These are phyloP conservation scores for Caenorhabditis tropicalis DNA, from an alignment of 1,140 invertebrate species.

Conservation along the genomic window DNA sequence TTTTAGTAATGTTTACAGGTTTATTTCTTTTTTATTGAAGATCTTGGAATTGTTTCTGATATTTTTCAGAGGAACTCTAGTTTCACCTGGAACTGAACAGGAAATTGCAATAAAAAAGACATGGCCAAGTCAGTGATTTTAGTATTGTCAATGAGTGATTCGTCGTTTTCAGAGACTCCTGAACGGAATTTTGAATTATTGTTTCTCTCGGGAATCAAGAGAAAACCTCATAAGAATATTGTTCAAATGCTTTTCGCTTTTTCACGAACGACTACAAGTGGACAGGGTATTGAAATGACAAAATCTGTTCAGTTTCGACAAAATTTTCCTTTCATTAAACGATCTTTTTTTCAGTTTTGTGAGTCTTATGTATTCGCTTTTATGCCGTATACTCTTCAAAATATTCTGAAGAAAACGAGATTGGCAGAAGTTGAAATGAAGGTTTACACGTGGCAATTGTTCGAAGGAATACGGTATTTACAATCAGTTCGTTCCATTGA, in stretches of 20 bases:
- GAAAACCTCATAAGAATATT: constrained; percentile 61
- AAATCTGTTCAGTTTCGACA: background rate
- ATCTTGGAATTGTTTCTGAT: background rate
- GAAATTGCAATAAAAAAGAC: constrained; percentile 66
- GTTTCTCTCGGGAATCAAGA: constrained; percentile 53
- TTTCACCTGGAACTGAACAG: constrained; percentile 24
- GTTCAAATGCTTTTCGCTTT: constrained; percentile 64
- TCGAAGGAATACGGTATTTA: constrained; percentile 60
- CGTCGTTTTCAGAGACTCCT: background rate
- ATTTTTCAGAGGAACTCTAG: constrained; percentile 10
- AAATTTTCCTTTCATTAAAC: background rate
- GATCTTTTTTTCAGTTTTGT: constrained; percentile 57
- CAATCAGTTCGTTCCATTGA: background rate
- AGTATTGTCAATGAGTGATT: background rate
- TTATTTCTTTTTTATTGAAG: background rate
- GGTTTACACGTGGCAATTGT: constrained; percentile 66
- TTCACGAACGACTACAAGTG: background rate
- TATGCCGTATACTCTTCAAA: constrained; percentile 58
- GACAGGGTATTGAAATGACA: background rate
- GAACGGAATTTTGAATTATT: constrained; percentile 49
- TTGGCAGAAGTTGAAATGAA: constrained; percentile 61
- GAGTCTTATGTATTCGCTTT: constrained; percentile 65
- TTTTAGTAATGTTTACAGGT: constrained; percentile 48
- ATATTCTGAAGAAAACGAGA: constrained; percentile 39
- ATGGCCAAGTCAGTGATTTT: constrained; percentile 51